phyloP scores from a whole-genome alignment of 2,113 vertebrate genomes.

The Manacus vitellinus region DNA sequence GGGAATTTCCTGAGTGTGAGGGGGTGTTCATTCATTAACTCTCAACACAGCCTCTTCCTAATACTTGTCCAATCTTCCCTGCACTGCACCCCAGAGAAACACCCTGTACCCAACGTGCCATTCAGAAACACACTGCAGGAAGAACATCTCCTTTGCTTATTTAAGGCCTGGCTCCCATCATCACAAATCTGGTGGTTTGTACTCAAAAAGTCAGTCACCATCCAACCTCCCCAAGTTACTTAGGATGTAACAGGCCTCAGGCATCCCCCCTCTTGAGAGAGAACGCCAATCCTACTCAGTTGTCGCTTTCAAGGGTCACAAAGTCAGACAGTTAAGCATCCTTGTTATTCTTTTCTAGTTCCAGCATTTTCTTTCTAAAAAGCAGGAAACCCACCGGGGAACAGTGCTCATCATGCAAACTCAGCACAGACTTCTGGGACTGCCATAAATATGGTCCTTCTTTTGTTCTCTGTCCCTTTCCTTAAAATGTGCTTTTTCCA shows the following conservation, averaged over 20 bases:
- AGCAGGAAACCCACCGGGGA: not conserved
- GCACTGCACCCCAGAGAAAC: not conserved
- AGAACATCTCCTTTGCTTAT: not conserved
- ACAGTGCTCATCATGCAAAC: not conserved
- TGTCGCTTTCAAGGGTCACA: not conserved
- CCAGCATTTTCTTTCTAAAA: not conserved
- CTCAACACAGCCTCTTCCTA: not conserved
- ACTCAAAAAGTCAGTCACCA: not conserved
- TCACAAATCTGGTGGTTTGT: not conserved
- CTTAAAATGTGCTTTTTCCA: not conserved
- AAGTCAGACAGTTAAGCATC: not conserved
- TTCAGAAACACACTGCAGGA: not conserved
- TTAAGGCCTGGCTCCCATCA: not conserved
- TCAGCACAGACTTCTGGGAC: not conserved
- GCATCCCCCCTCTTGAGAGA: not conserved
- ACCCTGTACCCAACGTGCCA: not conserved
- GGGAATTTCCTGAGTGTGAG: not conserved
- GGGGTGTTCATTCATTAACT: not conserved
- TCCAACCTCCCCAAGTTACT: not conserved
- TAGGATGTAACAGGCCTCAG: not conserved
- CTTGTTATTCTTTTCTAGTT: not conserved
- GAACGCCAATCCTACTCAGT: not conserved
- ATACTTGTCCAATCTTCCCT: not conserved
- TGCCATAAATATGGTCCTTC: not conserved
- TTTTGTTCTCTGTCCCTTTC: not conserved